Percentiles rank a stretch among this genome's conserved stretches.
Conservation (phyloP, 2,113 vertebrate species). For the Cairina moschata region DNA sequence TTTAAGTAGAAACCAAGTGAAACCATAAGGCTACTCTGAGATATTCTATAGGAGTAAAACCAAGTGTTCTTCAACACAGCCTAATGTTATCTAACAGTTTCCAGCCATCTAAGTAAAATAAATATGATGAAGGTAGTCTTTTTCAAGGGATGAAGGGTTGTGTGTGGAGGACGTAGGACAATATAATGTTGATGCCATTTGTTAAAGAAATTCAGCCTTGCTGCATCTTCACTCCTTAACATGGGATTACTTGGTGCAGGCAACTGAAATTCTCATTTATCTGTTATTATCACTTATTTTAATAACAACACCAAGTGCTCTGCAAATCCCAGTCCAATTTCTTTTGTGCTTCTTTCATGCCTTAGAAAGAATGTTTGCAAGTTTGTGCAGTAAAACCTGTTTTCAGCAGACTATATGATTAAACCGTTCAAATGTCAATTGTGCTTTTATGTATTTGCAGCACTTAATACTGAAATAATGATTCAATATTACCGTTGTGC, state of each 20-base stretch:
- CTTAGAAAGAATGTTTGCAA: background rate
- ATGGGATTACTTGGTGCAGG: background rate
- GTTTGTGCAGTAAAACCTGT: background rate
- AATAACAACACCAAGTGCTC: background rate
- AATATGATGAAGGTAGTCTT: background rate
- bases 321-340: background rate
- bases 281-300: background rate
- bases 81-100: background rate
- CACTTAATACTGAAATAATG: background rate
- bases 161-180: background rate
- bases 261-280: background rate
- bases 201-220: background rate
- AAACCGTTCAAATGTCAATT: background rate
- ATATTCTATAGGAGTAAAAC: background rate
- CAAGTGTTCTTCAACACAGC: background rate
- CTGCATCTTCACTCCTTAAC: background rate
- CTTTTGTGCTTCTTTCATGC: background rate
- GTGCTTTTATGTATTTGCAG: background rate
- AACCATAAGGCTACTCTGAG: background rate
- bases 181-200: background rate
- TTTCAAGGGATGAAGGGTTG: background rate
- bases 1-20: background rate
- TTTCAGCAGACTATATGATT: background rate
- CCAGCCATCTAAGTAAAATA: background rate
- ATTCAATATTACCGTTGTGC: background rate